Evolutionary conservation across 1,140 invertebrate genomes (phyloP), one percentile per base, ranked within the genome.

Genomic region (Ceratina calcarata): DNA sequence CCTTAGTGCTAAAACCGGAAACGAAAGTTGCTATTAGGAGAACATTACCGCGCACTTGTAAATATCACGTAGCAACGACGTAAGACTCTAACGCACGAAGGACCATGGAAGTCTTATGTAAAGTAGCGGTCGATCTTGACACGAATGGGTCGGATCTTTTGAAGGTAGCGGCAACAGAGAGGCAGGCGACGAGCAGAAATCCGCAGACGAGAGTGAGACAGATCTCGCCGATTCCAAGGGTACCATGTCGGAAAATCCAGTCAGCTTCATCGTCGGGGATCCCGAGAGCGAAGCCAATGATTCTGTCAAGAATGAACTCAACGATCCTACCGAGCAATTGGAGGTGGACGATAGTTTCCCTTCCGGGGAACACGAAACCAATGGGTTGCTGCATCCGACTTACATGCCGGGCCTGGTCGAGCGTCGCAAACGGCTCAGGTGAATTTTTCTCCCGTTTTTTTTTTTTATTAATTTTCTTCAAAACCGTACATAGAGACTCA

Each of bases 401-500:
- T 87, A 78, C 84, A 83, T 84, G 89, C 70, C 93, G 32, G 94
- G 93, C 77, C 86, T 94, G 73, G 89, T 91, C 45, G 94, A 94
- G 80, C 91, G 93, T 27, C 92, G 94, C 24, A 94, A 90, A 84
- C 91, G 93, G 18, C 93, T 94, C 88, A 94, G 93, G 94, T 94
- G 91, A 86, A 27, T 65, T 68, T 57, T 65, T 66, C 32, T 22
- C 37, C 49, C n/a, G 1, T 20, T 10, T 27, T 60, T 13, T 24
- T 58, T 27, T 27, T 65, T 57, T 64, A 24, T 64, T 58, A 20
- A 2, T 37, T 65, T 1, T 57, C 12, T 53, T 6, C 6, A 10
- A 24, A 0, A 16, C 20, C n/a, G 18, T 37, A 45, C 10, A 6
- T 6, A 45, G 37, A 45, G 0, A 10, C 37, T 0, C 0, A 10